Conservation (phyloP, 2,113 vertebrate species). For the zebrafish (Danio rerio) region GRCz12tu NC_133198.1:21286001-21286500, state of each 20-base stretch:
- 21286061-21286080: too few relatives aligned
- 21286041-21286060: too few relatives aligned
- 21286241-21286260: not conserved
- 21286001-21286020: too few relatives aligned
- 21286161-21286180: too few relatives aligned
- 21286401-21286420: not conserved
- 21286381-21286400: not conserved
- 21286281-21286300: not conserved
- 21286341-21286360: not conserved
- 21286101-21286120: too few relatives aligned
- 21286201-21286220: too few relatives aligned
- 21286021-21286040: too few relatives aligned
- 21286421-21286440: not conserved
- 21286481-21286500: slow-evolving; percentile 17
- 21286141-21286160: too few relatives aligned
- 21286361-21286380: not conserved
- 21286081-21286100: too few relatives aligned
- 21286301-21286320: not conserved
- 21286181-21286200: too few relatives aligned
- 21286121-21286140: too few relatives aligned
- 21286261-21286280: not conserved
- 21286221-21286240: not conserved
- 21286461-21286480: not conserved
- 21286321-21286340: not conserved
- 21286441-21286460: not conserved